Evolutionary conservation across 2,888 invertebrate species (phyloP).

Genomic region (Sthenelais limicola): DNA sequence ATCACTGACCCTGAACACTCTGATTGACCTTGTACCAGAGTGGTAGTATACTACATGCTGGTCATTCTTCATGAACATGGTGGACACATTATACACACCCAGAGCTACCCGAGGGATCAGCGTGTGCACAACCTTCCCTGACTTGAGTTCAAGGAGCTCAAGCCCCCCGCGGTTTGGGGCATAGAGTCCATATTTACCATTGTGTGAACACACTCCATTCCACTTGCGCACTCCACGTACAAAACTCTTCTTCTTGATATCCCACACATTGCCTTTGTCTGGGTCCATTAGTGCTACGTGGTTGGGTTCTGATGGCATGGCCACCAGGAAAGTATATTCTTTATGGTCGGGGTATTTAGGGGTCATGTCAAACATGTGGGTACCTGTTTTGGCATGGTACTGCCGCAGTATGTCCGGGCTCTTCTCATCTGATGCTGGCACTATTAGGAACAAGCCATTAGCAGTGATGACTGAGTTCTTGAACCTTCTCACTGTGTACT

Average conservation of each 20-base stretch:
- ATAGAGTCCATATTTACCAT: conserved; percentile 87
- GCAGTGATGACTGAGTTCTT: conserved; percentile 85
- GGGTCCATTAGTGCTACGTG: conserved; percentile 90
- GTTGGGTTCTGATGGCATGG: conserved; percentile 73
- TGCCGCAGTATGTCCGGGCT: conserved; percentile 84
- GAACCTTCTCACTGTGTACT: conserved; percentile 87
- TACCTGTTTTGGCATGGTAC: conserved; percentile 86
- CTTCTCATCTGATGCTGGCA: conserved; percentile 80
- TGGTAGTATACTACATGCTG: conserved; percentile 98
- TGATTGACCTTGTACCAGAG: conserved; percentile 92
- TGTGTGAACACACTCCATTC: conserved; percentile 81
- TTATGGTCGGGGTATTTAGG: conserved; percentile 69
- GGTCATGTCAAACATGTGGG: conserved; percentile 71
- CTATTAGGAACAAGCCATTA: conserved; percentile 84
- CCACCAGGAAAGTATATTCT: conserved; percentile 65
- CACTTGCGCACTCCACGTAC: conserved; percentile 84
- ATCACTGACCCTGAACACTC: conserved; percentile 92
- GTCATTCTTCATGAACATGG: conserved; percentile 91
- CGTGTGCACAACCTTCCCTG: conserved; percentile 89
- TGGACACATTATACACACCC: conserved; percentile 95
- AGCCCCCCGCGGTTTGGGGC: conserved; percentile 93
- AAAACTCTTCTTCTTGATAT: conserved; percentile 89
- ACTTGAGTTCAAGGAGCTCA: conserved; percentile 89
- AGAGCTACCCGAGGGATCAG: conserved; percentile 92
- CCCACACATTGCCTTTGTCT: conserved; percentile 88